Percentiles rank a stretch among this genome's conserved stretches.
These are phyloP conservation scores for Cheirogaleus medius DNA, from an alignment of 2,113 vertebrate species.

Conservation along the genomic window DNA sequence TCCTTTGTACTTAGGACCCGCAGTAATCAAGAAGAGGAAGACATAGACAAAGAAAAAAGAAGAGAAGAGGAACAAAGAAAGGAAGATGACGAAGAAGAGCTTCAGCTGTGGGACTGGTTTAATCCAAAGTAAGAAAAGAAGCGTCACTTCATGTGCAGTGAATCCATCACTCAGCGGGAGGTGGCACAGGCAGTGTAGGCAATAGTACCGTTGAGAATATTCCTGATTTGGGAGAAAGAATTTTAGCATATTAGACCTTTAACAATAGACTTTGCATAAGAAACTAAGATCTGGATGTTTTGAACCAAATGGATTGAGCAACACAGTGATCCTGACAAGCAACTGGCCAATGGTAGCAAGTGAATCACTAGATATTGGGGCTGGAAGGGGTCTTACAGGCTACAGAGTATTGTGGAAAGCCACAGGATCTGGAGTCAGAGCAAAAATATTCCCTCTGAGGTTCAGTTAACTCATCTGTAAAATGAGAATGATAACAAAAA, in stretches of 20 bases:
- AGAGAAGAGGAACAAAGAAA: neutral
- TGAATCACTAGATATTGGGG: neutral
- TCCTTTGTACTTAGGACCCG: constrained; percentile 24
- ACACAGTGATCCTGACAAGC: neutral
- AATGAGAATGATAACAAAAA: neutral
- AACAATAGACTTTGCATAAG: neutral
- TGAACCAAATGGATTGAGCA: neutral
- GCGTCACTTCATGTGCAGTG: accelerated
- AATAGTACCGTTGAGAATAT: neutral
- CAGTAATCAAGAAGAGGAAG: constrained; percentile 22
- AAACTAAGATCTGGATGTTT: neutral
- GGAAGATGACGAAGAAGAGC: neutral
- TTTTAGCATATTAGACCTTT: neutral
- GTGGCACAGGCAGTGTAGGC: neutral
- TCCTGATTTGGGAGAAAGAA: neutral
- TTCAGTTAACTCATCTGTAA: neutral
- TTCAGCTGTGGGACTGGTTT: constrained; percentile 58
- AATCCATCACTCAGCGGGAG: neutral
- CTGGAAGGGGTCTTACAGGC: neutral
- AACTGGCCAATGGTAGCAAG: neutral
- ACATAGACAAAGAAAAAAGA: neutral
- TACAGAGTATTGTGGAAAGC: neutral
- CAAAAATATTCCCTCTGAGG: neutral
- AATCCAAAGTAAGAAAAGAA: constrained; percentile 62
- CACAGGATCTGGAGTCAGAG: neutral